Conservation (phyloP, 2,797 vertebrate genomes). For the Notoglanidium macrostoma region DNA sequence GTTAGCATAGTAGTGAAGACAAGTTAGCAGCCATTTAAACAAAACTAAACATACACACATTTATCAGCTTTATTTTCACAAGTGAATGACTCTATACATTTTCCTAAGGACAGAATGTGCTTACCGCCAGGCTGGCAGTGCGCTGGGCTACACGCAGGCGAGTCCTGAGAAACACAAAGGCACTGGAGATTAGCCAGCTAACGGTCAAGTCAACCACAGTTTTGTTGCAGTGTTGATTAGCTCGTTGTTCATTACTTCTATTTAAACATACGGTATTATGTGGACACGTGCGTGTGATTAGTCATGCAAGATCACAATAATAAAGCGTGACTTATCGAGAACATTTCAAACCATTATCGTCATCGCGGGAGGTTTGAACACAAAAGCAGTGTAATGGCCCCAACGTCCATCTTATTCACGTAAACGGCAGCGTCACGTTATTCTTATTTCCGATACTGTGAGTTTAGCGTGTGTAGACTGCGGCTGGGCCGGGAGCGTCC, state of each 20-base stretch:
- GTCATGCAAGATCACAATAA: too few relatives aligned
- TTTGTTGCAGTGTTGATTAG: too few relatives aligned
- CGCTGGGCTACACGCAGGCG: background rate
- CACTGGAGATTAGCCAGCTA: background rate
- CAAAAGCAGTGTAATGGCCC: too few relatives aligned
- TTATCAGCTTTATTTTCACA: background rate
- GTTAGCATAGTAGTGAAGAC: background rate
- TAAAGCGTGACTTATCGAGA: too few relatives aligned
- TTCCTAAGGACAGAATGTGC: background rate
- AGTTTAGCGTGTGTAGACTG: too few relatives aligned
- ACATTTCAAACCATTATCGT: background rate
- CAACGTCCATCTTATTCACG: too few relatives aligned
- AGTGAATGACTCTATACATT: background rate
- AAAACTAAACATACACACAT: background rate
- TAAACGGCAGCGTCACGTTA: too few relatives aligned
- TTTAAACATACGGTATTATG: too few relatives aligned
- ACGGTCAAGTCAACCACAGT: background rate
- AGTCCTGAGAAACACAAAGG: background rate
- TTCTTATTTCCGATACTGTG: too few relatives aligned
- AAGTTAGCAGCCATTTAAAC: background rate
- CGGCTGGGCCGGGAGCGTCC: too few relatives aligned
- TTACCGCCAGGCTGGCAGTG: background rate
- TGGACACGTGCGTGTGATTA: too few relatives aligned
- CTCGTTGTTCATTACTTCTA: background rate
- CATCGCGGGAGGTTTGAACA: too few relatives aligned